Evolutionary conservation across 2,113 vertebrate genomes (phyloP).

Genomic region (Trematocara unimaculatum): DNA sequence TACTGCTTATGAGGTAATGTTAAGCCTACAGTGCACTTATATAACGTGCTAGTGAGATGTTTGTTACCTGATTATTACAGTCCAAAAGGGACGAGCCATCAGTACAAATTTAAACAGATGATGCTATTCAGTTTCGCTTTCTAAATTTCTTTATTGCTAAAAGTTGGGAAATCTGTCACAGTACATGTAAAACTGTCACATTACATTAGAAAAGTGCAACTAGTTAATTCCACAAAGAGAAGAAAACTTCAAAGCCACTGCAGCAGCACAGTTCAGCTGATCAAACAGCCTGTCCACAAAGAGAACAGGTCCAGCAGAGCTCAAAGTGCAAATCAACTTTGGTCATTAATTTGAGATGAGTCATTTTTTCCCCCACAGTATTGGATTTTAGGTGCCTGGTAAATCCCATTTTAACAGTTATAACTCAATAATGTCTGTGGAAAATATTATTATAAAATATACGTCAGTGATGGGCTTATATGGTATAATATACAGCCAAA

Average conservation of each 20-base stretch:
- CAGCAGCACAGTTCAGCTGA: neutral
- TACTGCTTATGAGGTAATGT: neutral
- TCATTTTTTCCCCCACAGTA: neutral
- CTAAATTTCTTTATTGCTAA: neutral
- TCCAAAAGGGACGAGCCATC: neutral
- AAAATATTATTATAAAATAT: neutral
- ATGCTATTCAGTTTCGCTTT: neutral
- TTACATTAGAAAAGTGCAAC: neutral
- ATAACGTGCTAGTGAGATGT: neutral
- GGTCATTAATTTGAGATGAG: neutral
- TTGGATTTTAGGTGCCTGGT: neutral
- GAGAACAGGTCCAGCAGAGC: neutral
- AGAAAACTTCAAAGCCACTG: neutral
- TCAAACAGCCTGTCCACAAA: neutral
- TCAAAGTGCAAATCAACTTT: neutral
- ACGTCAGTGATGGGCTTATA: neutral
- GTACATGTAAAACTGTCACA: neutral
- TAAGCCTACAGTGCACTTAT: neutral
- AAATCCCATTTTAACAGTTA: neutral
- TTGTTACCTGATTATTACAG: neutral
- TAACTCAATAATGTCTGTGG: neutral
- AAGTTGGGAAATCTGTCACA: neutral
- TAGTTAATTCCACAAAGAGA: neutral
- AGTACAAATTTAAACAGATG: neutral
- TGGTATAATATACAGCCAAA: neutral